Percentiles rank a stretch among this genome's conserved stretches.
phyloP scores from a whole-genome alignment of 2,113 vertebrate species.

The Syrrhaptes paradoxus region DNA sequence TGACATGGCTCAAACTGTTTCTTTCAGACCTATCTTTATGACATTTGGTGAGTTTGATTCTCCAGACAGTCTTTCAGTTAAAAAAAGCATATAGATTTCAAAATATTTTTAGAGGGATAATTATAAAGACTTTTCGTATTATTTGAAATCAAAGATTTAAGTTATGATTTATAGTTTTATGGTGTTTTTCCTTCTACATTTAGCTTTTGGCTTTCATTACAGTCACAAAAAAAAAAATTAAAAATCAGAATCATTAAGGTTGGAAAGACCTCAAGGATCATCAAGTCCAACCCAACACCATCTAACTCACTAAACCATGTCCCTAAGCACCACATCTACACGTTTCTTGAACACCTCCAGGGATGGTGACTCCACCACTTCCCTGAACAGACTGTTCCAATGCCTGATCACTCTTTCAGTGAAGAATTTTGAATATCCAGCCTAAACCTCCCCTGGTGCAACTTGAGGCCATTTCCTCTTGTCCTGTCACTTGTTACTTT shows the following conservation, averaged over 20 bases:
- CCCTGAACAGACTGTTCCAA: no score
- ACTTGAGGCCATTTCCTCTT: no score
- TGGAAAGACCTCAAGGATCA: no score
- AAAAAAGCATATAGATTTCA: not conserved
- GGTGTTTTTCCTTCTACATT: not conserved
- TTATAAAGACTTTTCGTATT: not conserved
- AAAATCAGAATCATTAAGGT: not conserved
- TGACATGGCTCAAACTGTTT: not conserved
- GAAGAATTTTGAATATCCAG: no score
- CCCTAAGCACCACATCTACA: no score
- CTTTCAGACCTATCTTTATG: not conserved
- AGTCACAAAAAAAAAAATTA: not conserved
- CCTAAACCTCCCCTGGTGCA: no score
- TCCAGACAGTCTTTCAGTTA: not conserved
- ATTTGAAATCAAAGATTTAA: not conserved
- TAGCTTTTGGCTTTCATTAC: not conserved
- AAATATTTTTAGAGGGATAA: fast-evolving
- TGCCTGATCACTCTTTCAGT: no score
- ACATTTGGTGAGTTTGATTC: not conserved
- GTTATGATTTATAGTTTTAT: fast-evolving
- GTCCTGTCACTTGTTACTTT: no score
- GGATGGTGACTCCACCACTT: no score
- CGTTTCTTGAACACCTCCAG: no score
- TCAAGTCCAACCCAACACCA: no score
- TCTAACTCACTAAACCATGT: no score